Evolutionary conservation across 1,140 invertebrate genomes (phyloP).

Genomic region (Drosophila funebris): DNA sequence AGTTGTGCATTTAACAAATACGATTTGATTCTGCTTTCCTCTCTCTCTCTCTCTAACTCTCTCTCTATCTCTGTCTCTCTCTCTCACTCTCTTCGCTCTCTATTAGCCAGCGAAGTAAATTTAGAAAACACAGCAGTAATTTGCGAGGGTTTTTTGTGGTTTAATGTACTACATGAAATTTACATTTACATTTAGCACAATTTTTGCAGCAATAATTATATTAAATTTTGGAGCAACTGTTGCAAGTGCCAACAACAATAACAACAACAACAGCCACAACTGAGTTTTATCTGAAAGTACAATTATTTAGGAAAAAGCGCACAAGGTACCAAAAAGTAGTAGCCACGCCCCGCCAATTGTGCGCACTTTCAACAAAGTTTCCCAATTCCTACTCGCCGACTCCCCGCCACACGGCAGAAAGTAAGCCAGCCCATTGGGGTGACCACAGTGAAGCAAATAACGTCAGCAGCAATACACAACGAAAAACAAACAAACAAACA

Average conservation of each 20-base stretch:
- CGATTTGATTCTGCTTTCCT: background rate
- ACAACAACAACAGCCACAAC: background rate
- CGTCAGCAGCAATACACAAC: constrained; percentile 10
- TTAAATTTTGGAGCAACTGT: background rate
- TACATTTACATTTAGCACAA: constrained; percentile 26
- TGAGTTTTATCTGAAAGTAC: constrained; percentile 18
- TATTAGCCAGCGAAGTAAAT: background rate
- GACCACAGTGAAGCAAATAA: constrained; percentile 63
- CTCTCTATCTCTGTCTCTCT: background rate
- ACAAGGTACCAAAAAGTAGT: background rate
- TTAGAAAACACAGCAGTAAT: background rate
- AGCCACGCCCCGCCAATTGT: constrained; percentile 27
- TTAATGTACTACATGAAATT: constrained; percentile 15
- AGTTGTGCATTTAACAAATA: too few relatives aligned
- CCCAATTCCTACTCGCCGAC: too few relatives aligned
- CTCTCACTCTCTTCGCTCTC: background rate
- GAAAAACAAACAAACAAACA: background rate
- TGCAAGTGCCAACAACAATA: background rate
- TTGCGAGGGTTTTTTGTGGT: constrained; percentile 26
- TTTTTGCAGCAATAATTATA: background rate
- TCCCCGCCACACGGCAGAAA: constrained; percentile 28
- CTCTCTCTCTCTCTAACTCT: background rate
- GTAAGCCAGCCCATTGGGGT: constrained; percentile 45
- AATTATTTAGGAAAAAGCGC: constrained; percentile 25
- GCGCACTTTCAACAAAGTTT: constrained; percentile 15